phyloP scores from a whole-genome alignment of 1,140 invertebrate genomes.

The Drosophila lacteicornis region DNA sequence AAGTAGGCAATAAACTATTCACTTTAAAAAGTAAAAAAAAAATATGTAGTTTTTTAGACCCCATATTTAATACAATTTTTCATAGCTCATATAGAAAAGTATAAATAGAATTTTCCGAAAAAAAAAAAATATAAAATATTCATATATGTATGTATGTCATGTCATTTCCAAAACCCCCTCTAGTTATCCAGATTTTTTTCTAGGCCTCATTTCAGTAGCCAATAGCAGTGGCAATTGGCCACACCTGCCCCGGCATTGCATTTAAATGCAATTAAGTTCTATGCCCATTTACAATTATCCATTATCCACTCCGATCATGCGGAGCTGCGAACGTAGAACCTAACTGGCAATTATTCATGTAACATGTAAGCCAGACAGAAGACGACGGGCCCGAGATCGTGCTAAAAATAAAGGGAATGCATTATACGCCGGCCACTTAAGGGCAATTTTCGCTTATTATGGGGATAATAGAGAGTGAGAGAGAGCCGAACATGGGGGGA shows the following conservation, averaged over 20 bases:
- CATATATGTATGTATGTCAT: too few relatives aligned
- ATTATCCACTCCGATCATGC: conserved; percentile 45
- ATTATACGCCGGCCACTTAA: conserved; percentile 70
- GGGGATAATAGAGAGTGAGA: conserved; percentile 54
- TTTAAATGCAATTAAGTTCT: conserved; percentile 76
- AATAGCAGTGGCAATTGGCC: conserved; percentile 6
- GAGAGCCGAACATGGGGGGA: conserved; percentile 55
- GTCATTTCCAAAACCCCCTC: not conserved
- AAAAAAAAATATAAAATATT: too few relatives aligned
- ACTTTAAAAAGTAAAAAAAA: too few relatives aligned
- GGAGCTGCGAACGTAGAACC: conserved; percentile 21
- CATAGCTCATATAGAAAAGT: too few relatives aligned
- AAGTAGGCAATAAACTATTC: too few relatives aligned
- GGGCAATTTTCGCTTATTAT: conserved; percentile 80
- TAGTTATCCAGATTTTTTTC: not conserved
- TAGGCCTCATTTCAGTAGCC: not conserved
- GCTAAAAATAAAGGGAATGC: conserved; percentile 79
- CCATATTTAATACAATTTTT: too few relatives aligned
- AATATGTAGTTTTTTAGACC: too few relatives aligned
- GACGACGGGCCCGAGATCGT: conserved; percentile 58
- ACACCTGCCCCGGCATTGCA: conserved; percentile 20
- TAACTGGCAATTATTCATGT: conserved; percentile 55
- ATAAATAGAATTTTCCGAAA: too few relatives aligned
- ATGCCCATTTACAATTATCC: conserved; percentile 68
- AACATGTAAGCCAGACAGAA: conserved; percentile 34